A percentile compares a stretch with the other conserved stretches of the same genome.
These are phyloP conservation scores for Colletes collaris DNA, from an alignment of 2,888 invertebrate genomes.

Conservation along the genomic window DNA sequence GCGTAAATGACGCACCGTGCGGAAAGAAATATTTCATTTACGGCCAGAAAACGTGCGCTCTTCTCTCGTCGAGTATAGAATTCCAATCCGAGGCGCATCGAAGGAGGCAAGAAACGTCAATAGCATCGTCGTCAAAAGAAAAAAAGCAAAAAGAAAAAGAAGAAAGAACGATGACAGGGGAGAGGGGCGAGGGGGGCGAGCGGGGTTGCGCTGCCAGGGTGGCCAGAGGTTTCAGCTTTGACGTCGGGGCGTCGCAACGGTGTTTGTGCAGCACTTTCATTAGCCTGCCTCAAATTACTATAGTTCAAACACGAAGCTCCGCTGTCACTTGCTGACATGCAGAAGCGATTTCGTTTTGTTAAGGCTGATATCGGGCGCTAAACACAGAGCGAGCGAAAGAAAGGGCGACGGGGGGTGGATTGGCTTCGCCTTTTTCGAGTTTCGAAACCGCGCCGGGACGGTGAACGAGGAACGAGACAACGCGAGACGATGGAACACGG, in stretches of 20 bases:
- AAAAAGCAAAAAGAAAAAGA: conserved; percentile 39
- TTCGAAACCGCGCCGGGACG: conserved; percentile 23
- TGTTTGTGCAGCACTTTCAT: conserved; percentile 82
- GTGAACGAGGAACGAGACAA: conserved; percentile 53
- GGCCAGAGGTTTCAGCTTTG: conserved; percentile 79
- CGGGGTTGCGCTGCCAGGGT: conserved; percentile 38
- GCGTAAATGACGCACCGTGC: too few species aligned
- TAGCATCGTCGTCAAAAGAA: conserved; percentile 40
- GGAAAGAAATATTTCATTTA: too few species aligned
- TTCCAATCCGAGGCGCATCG: not conserved
- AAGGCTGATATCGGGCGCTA: conserved; percentile 76
- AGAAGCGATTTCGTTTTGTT: conserved; percentile 79
- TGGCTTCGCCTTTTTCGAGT: conserved; percentile 20
- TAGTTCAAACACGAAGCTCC: conserved; percentile 80
- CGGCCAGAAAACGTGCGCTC: not conserved
- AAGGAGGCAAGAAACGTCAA: conserved; percentile 66
- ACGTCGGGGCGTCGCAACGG: conserved; percentile 81
- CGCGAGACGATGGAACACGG: conserved; percentile 43
- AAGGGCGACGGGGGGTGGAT: not conserved
- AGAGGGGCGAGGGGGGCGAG: conserved; percentile 36
- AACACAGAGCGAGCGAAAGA: conserved; percentile 41
- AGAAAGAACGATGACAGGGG: conserved; percentile 52
- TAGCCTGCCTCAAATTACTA: conserved; percentile 82
- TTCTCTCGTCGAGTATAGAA: not conserved
- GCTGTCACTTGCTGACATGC: conserved; percentile 66